Percentiles rank a stretch among this genome's conserved stretches.
These are phyloP conservation scores for Prosapia bicincta DNA, from an alignment of 2,888 invertebrate genomes.

Conservation along the genomic window DNA sequence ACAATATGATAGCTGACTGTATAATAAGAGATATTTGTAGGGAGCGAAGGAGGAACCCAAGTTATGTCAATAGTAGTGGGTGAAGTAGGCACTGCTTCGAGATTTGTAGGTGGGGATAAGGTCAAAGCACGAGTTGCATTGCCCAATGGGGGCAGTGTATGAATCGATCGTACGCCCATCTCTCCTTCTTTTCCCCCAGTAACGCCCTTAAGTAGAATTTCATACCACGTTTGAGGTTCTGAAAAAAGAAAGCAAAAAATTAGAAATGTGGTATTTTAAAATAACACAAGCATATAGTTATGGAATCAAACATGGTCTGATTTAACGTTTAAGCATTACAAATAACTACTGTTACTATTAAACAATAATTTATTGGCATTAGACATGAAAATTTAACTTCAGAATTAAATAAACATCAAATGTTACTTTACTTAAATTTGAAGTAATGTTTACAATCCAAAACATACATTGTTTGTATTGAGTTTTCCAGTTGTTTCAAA, in stretches of 20 bases:
- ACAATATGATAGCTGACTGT: constrained; percentile 53
- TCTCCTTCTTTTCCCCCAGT: constrained; percentile 42
- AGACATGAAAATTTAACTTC: too few relatives aligned
- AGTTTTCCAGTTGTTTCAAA: too few relatives aligned
- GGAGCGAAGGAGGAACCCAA: constrained; percentile 49
- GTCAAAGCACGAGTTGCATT: constrained; percentile 39
- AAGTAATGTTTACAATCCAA: too few relatives aligned
- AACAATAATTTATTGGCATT: too few relatives aligned
- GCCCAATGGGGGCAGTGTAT: constrained; percentile 29
- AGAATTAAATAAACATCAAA: too few relatives aligned
- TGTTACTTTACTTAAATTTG: too few relatives aligned
- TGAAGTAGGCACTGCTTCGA: constrained; percentile 52
- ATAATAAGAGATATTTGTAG: constrained; percentile 47
- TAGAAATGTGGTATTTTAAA: too few relatives aligned
- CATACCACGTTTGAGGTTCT: constrained; percentile 43
- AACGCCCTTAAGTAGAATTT: constrained; percentile 42
- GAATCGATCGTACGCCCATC: constrained; percentile 30
- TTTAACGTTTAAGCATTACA: too few relatives aligned
- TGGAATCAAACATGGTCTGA: too few relatives aligned
- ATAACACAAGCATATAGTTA: too few relatives aligned
- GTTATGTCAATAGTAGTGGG: constrained; percentile 52
- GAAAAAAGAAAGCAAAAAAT: constrained; percentile 10
- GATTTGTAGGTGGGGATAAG: constrained; percentile 44
- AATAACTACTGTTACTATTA: too few relatives aligned
- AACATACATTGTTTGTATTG: too few relatives aligned